Percentiles rank a stretch among this genome's conserved stretches.
Conservation (phyloP, 2,797 vertebrate genomes). For the Darevskia mixta region DNA sequence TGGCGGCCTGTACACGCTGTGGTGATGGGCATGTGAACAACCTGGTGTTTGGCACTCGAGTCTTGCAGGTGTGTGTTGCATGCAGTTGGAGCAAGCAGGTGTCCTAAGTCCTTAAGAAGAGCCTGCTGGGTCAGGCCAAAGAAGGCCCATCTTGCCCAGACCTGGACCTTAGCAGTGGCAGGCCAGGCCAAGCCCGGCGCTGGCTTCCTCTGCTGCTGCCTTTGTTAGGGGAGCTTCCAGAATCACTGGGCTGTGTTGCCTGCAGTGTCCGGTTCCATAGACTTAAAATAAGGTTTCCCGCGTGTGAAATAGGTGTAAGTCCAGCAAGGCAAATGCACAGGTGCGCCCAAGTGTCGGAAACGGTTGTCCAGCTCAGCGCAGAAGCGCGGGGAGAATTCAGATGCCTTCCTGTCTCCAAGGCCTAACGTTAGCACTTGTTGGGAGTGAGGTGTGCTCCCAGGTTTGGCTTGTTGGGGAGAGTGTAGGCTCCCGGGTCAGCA, state of each 20-base stretch:
- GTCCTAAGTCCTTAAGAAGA: not conserved
- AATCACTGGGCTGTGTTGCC: not conserved
- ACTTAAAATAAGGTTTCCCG: not conserved
- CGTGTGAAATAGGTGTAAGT: no score
- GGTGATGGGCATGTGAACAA: not conserved
- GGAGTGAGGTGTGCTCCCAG: no score
- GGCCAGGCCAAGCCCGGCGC: accelerated
- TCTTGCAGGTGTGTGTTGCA: not conserved
- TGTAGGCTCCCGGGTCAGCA: not conserved
- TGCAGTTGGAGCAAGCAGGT: not conserved
- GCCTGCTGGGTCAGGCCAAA: not conserved
- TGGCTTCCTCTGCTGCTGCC: no score
- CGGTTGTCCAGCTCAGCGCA: no score
- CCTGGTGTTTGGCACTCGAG: accelerated
- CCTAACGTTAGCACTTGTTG: not conserved
- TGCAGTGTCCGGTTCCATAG: no score
- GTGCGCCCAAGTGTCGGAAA: no score
- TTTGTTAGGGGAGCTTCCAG: not conserved
- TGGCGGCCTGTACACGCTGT: no score
- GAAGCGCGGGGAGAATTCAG: not conserved
- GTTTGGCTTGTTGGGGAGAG: not conserved
- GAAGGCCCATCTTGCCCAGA: no score
- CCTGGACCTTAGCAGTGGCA: no score
- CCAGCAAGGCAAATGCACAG: accelerated
- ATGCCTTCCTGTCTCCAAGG: not conserved